Evolutionary conservation across 2,888 invertebrate genomes (phyloP).

Genomic region (Penaeus monodon): DNA sequence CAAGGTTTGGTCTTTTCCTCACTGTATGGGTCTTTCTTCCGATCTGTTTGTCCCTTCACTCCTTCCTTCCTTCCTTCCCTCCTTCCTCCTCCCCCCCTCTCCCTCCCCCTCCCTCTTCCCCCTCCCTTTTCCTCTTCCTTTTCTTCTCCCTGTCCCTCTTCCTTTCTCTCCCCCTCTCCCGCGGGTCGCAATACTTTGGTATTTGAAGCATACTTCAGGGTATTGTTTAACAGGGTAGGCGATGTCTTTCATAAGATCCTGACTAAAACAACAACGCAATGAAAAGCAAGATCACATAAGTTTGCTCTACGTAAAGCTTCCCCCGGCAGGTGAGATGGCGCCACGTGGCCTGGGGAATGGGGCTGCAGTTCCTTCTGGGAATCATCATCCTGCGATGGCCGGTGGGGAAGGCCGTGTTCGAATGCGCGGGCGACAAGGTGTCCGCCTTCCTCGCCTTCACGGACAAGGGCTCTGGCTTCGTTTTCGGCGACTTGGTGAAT

Average conservation of each 20-base stretch:
- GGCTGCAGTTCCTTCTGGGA: conserved; percentile 87
- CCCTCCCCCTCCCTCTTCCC: no score
- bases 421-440: conserved; percentile 79
- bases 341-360: conserved; percentile 83
- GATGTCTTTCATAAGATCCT: no score
- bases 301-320: not conserved
- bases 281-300: not conserved
- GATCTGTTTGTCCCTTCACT: no score
- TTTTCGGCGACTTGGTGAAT: conserved; percentile 78
- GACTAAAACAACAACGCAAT: not conserved
- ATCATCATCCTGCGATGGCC: conserved; percentile 87
- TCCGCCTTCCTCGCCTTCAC: conserved; percentile 85
- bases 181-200: no score
- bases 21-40: not conserved
- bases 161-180: no score
- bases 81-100: no score
- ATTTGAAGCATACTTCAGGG: no score
- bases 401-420: conserved; percentile 80
- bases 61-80: no score
- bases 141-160: no score
- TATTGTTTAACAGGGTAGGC: no score
- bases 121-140: no score
- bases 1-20: conserved; percentile 70
- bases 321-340: conserved; percentile 79
- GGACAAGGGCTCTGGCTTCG: conserved; percentile 84